A percentile compares a stretch with the other conserved stretches of the same genome.
phyloP scores from a whole-genome alignment of 2,888 invertebrate species.

The Norana najaformis region DNA sequence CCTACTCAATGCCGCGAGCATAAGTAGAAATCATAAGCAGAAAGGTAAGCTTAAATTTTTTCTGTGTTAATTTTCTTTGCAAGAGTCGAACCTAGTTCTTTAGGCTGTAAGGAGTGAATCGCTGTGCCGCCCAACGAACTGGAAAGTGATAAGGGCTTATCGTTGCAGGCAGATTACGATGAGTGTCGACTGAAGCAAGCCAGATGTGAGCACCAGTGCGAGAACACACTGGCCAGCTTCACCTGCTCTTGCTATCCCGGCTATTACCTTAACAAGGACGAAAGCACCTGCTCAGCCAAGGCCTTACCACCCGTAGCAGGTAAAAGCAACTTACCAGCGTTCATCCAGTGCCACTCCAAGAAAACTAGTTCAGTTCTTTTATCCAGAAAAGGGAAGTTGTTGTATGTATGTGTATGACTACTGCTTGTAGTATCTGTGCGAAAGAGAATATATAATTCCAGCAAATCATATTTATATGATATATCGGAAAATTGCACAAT shows the following conservation, averaged over 20 bases:
- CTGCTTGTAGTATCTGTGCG: not conserved
- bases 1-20: no score
- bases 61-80: not conserved
- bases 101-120: no score
- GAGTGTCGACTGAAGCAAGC: slow-evolving; percentile 38
- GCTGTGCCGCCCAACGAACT: not conserved
- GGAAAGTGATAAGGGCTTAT: slow-evolving; percentile 2
- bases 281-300: slow-evolving; percentile 34
- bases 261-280: slow-evolving; percentile 33
- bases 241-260: slow-evolving; percentile 39
- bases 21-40: no score
- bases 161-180: slow-evolving; percentile 42
- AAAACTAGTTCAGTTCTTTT: no score
- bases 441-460: no score
- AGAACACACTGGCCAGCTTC: slow-evolving; percentile 39
- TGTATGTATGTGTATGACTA: not conserved
- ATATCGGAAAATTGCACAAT: no score
- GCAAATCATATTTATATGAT: no score
- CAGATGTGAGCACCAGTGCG: slow-evolving; percentile 39
- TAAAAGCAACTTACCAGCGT: no score
- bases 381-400: not conserved
- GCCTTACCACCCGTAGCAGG: not conserved
- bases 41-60: no score
- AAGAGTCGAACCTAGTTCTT: not conserved
- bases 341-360: no score